Base-by-base conservation (phyloP, 2,797 vertebrate genomes). In the Saguinus oedipus region DNA sequence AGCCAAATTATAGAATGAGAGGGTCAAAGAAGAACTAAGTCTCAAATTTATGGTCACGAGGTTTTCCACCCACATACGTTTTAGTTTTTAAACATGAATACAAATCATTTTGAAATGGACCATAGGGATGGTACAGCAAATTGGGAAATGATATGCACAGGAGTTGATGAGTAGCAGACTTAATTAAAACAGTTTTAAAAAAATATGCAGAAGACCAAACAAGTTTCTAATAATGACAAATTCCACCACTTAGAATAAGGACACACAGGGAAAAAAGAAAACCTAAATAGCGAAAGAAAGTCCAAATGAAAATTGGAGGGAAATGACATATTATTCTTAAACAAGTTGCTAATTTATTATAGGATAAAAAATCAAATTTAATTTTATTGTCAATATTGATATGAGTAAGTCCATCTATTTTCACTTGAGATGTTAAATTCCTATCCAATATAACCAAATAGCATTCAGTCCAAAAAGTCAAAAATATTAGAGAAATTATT, bases 11-110 rank as follows among this genome's bases (percentile, higher is more conserved):
- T 88, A 95, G 76, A 96, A 88, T 14, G 64, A 85, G 59, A 70
- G 53, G 92, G 97, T 97, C 97, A 93, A 92, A 95, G 88, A 93
- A 86, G n/a, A 95, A 81, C 83, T 82, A 93, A 91, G 88, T 92
- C 64, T 94, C 83, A 96, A 89, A 98, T 95, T 98, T 95, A 97
- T 87, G 87, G 83, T 42, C 80, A 90, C n/a, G 61, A 85, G 55
- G 85, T 94, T 84, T 94, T 97, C 95, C 97, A 91, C 95, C 96
- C 97, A 97, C 97, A 79, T 48, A 80, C 95, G 97, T 89, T 95
- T 97, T 94, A 93, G 90, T 92, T 94, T 95, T 97, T 96, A 97
- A 96, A 94, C 80, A 94, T 1, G n/a, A 81, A 96, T 79, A 95
- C 85, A 90, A 82, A 97, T 94, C 70, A 97, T 87, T 97, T 87